Percentiles rank a stretch among this genome's conserved stretches.
These are phyloP conservation scores for Cephus pulcher DNA, from an alignment of 2,888 invertebrate genomes.

Conservation along the genomic window DNA sequence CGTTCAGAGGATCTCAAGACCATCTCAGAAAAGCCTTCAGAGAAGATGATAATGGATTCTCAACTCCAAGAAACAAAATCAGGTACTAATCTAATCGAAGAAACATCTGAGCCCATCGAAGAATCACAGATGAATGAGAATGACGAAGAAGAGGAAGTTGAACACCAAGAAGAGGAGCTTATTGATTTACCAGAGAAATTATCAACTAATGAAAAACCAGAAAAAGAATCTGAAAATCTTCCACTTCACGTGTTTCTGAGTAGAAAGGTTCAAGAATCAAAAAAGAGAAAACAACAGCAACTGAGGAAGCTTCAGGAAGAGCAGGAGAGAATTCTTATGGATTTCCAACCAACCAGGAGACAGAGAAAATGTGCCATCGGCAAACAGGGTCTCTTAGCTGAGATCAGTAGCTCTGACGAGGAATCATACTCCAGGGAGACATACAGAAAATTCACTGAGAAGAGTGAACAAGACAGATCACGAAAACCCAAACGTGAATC, in stretches of 20 bases:
- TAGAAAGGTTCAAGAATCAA: conserved; percentile 60
- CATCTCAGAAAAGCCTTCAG: conserved; percentile 22
- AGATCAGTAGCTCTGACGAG: conserved; percentile 68
- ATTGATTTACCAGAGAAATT: conserved; percentile 65
- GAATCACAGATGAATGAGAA: neutral
- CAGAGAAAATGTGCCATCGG: conserved; percentile 84
- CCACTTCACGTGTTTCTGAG: conserved; percentile 60
- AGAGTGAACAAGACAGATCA: conserved; percentile 44
- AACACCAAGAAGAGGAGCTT: conserved; percentile 46
- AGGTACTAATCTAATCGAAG: conserved; percentile 5
- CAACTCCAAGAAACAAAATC: conserved; percentile 9
- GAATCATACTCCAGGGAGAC: conserved; percentile 44
- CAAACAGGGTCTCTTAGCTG: conserved; percentile 81
- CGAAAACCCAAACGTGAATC: conserved; percentile 56
- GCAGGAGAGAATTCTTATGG: conserved; percentile 50
- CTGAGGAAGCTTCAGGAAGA: conserved; percentile 49
- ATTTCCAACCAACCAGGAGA: conserved; percentile 57
- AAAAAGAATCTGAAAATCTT: conserved; percentile 57
- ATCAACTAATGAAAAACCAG: conserved; percentile 56
- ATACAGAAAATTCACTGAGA: conserved; percentile 33
- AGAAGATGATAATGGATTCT: conserved; percentile 17
- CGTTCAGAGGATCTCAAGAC: conserved; percentile 35
- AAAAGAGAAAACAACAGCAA: conserved; percentile 58
- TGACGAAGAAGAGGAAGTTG: conserved; percentile 33
- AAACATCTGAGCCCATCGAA: neutral